A percentile compares a stretch with the other conserved stretches of the same genome.
These are phyloP conservation scores for Tamandua tetradactyla DNA, from an alignment of 2,797 vertebrate species.

Conservation along the genomic window DNA sequence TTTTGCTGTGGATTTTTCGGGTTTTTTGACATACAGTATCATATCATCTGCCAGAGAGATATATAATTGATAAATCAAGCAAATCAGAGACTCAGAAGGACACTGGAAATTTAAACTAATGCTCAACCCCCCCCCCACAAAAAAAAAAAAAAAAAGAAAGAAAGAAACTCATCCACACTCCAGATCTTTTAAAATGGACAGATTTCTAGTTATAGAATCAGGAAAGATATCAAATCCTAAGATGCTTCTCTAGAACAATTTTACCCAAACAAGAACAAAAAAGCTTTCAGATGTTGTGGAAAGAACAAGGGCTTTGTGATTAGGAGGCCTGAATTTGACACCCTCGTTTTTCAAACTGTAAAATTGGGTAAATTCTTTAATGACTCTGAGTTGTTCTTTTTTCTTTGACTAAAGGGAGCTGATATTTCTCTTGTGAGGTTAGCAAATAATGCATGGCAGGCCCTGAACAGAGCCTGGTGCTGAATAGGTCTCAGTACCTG, in stretches of 20 bases:
- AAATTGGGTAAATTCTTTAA: not conserved
- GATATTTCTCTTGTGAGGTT: not conserved
- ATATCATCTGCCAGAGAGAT: too few relatives aligned
- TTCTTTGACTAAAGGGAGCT: not conserved
- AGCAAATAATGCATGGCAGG: not conserved
- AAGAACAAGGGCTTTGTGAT: not conserved
- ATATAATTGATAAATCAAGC: too few relatives aligned
- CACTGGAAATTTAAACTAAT: too few relatives aligned
- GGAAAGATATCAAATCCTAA: not conserved
- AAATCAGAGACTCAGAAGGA: too few relatives aligned
- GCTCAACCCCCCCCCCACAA: too few relatives aligned
- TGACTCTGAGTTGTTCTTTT: not conserved
- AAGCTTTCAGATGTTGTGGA: not conserved
- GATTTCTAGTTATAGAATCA: not conserved
- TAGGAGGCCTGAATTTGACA: not conserved
- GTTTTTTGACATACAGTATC: too few relatives aligned
- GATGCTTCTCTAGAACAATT: not conserved
- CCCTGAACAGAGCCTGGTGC: not conserved
- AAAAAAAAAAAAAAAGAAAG: too few relatives aligned
- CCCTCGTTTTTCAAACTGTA: not conserved
- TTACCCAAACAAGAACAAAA: not conserved
- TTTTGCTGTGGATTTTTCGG: too few relatives aligned
- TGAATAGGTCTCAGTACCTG: rapidly evolving
- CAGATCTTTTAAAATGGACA: not conserved
- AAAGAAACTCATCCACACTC: not conserved